These are phyloP conservation scores for Dinoponera quadriceps DNA, from an alignment of 1,140 invertebrate genomes.

Conservation along the genomic window DNA sequence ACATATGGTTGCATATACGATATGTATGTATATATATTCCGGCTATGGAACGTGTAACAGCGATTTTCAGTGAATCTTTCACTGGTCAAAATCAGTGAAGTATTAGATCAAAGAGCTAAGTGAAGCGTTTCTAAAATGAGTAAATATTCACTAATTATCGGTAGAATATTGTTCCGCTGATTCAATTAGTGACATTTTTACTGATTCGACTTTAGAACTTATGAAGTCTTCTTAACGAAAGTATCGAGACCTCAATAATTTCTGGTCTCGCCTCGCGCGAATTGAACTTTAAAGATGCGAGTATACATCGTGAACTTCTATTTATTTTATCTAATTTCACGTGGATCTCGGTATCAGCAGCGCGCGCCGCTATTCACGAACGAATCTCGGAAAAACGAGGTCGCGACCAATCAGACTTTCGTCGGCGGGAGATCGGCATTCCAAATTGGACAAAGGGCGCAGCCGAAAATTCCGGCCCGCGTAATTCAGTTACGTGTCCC, in stretches of 20 bases:
- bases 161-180: no score
- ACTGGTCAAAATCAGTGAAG: no score
- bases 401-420: neutral
- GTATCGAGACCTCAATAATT: conserved; percentile 2
- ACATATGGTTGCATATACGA: no score
- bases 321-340: neutral
- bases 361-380: neutral
- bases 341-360: neutral
- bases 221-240: conserved; percentile 26
- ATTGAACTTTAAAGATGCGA: neutral
- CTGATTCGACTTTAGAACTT: no score
- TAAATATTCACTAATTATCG: no score
- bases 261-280: neutral
- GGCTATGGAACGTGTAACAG: no score
- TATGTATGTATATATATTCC: no score
- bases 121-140: no score
- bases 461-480: neutral
- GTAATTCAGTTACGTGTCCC: neutral
- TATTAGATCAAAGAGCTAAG: no score
- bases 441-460: neutral
- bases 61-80: no score
- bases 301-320: neutral
- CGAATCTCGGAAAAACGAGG: no score
- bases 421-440: neutral
- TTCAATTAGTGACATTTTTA: no score